These are phyloP conservation scores for Thymelicus sylvestris DNA, from an alignment of 2,888 invertebrate genomes.

Conservation along the genomic window DNA sequence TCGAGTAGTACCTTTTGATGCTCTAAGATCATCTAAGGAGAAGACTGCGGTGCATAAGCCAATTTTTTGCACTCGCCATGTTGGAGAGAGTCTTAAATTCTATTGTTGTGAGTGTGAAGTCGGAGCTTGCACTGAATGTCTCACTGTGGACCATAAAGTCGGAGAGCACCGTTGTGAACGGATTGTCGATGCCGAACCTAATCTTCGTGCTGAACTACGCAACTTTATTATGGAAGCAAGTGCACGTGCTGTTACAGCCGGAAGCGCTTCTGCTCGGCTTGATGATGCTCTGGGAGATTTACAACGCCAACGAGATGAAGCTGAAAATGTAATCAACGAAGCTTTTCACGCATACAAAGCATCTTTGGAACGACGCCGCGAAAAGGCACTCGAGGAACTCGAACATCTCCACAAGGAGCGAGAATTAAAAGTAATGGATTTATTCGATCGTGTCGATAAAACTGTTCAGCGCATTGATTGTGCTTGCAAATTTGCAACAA, in stretches of 20 bases:
- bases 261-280: slow-evolving; percentile 89
- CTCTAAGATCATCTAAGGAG: slow-evolving; percentile 91
- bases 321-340: slow-evolving; percentile 92
- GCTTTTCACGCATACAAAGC: slow-evolving; percentile 92
- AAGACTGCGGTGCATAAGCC: slow-evolving; percentile 95
- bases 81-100: slow-evolving; percentile 93
- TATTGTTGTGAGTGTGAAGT: slow-evolving; percentile 95
- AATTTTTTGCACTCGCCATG: slow-evolving; percentile 92
- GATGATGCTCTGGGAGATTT: slow-evolving; percentile 93
- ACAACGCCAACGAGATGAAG: slow-evolving; percentile 94
- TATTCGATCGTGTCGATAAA: slow-evolving; percentile 92
- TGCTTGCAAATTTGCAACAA: slow-evolving; percentile 93
- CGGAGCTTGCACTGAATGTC: slow-evolving; percentile 94
- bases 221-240: slow-evolving; percentile 90
- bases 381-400: slow-evolving; percentile 89
- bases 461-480: slow-evolving; percentile 93
- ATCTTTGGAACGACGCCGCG: slow-evolving; percentile 91
- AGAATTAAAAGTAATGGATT: slow-evolving; percentile 95
- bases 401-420: slow-evolving; percentile 92
- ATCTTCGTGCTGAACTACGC: slow-evolving; percentile 91
- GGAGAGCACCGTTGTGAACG: slow-evolving; percentile 93
- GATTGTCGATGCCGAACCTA: slow-evolving; percentile 91
- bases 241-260: slow-evolving; percentile 90
- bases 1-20: slow-evolving; percentile 94
- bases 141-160: slow-evolving; percentile 92